Evolutionary conservation across 37 sponge, comb jelly and placozoan species (phyloP).

Genomic region (Hormiphora californensis): DNA sequence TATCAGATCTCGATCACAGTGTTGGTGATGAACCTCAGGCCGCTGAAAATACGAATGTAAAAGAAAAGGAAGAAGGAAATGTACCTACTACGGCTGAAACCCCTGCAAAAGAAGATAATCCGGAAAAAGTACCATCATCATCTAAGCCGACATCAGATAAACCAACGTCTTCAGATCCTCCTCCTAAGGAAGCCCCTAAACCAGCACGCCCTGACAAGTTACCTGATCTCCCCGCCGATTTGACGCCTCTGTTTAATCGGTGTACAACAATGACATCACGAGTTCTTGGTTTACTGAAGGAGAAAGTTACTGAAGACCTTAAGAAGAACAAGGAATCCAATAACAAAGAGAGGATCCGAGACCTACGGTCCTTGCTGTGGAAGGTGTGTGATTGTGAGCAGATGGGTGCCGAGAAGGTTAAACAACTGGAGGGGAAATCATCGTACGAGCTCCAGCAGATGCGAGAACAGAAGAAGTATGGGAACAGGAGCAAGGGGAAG

Average conservation of each 20-base stretch:
- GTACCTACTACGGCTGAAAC: no score
- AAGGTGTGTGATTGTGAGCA: slow-evolving; percentile 15
- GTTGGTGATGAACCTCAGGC: no score
- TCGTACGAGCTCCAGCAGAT: neutral
- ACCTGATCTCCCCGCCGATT: slow-evolving; percentile 19
- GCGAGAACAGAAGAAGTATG: slow-evolving; percentile 2
- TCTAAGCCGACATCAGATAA: no score
- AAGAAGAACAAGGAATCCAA: neutral
- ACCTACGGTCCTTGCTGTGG: slow-evolving; percentile 6
- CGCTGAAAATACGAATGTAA: no score
- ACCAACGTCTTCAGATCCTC: no score
- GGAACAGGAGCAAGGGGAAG: no score
- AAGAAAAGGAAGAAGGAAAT: no score
- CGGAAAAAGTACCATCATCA: no score
- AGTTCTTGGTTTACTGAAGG: neutral
- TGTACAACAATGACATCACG: slow-evolving; percentile 27
- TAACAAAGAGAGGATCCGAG: neutral
- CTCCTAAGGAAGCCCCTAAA: no score
- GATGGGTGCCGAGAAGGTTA: neutral
- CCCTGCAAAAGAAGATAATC: no score
- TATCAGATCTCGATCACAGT: no score
- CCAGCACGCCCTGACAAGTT: no score
- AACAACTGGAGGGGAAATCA: slow-evolving; percentile 6
- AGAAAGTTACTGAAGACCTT: slow-evolving; percentile 5
- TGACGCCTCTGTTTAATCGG: neutral